phyloP scores from a whole-genome alignment of 2,888 invertebrate species.

The Nasonia oneida region DNA sequence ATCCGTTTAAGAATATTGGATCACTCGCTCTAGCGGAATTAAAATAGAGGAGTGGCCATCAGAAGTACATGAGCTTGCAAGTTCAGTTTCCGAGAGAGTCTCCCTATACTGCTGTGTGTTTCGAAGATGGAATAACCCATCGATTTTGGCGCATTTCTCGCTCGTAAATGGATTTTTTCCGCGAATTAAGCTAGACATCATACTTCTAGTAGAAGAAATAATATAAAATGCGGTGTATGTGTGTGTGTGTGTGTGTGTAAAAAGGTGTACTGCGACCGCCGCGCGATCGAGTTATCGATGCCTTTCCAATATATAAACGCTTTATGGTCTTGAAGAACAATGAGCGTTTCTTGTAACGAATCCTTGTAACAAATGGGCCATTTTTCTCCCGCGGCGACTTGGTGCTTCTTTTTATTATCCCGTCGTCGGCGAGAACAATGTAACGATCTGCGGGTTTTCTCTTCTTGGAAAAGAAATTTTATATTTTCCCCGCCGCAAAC shows the following conservation, averaged over 20 bases:
- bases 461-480: background rate
- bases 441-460: background rate
- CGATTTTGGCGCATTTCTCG: too few species aligned
- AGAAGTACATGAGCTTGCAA: background rate
- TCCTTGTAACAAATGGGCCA: background rate
- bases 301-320: background rate
- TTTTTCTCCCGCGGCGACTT: background rate
- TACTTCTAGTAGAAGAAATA: too few species aligned
- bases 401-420: background rate
- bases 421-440: background rate
- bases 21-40: constrained; percentile 33
- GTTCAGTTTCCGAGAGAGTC: background rate
- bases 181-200: too few species aligned
- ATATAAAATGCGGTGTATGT: background rate
- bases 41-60: constrained; percentile 12
- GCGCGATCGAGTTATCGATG: background rate
- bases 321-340: constrained; percentile 1
- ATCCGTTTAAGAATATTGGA: constrained; percentile 61
- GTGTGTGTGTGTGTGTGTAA: too few species aligned
- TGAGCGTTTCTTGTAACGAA: constrained; percentile 3
- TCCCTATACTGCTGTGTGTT: too few species aligned
- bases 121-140: too few species aligned
- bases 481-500: background rate
- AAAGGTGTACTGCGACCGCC: too few species aligned
- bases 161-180: too few species aligned